Base-by-base conservation (phyloP, 2,797 vertebrate genomes). In the Lithobates pipiens region DNA sequence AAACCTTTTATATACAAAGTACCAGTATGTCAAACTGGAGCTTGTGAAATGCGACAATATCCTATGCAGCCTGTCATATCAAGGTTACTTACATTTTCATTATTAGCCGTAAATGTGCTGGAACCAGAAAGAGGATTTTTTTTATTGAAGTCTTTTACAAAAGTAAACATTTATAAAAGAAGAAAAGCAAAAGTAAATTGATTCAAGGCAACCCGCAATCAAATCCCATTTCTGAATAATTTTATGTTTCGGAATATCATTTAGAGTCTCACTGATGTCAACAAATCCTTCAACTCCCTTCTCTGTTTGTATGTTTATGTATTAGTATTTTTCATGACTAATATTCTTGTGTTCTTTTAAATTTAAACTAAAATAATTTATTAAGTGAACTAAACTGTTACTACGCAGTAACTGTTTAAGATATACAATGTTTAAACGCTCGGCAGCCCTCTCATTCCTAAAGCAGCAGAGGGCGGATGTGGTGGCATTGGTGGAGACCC, bases 41-140 rank as follows among this genome's bases (percentile, higher is more conserved):
- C 1, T 79, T 42, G 42, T 27, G n/a, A 25, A 68, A 8, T 34
- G 63, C n/a, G 63, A 46, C 44, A 46, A 46, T 11, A 46, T 11
- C 44, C 10, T 54, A 54, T 54, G 65, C 65, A n/a, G 50, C 29
- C 39, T 69, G 42, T 80, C 44, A 79, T 23, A 15, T 44, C 63
- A 78, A 78, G 76, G 61, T n/a, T 68, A 39, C 67, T 68, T 67
- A n/a, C 57, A 78, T 67, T 67, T 67, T 67, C 21, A 78, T 68
- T 67, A 67, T 39, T 67, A 68, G 54, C 54, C 34, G 34, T 25
- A 78, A 36, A 78, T 67, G 50, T 18, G 4, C 16, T 18, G 16
- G 50, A 54, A 13, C 1, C 50, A 18, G 50, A 3, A 54, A 54
- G 16, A 3, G 5, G 50, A 54, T 70, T 79, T 32, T 69, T 69